Percentiles rank a stretch among this genome's conserved stretches.
phyloP scores from a whole-genome alignment of 2,797 vertebrate genomes.

The Sarcophilus harrisii region DNA sequence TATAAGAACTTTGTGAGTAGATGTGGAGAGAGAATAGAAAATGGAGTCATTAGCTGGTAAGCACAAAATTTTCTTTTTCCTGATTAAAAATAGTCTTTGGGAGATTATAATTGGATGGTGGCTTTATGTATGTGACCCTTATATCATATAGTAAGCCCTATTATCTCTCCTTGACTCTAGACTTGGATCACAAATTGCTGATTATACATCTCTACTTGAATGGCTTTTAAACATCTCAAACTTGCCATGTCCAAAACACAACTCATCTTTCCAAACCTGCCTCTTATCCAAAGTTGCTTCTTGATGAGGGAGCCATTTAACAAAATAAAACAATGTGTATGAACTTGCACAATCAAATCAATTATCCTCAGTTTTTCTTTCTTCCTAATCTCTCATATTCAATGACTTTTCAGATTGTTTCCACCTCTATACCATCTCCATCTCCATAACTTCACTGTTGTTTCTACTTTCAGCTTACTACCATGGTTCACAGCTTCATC shows the following conservation, averaged over 20 bases:
- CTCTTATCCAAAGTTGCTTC: neutral
- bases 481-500: neutral
- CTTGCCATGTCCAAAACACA: neutral
- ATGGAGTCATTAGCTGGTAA: neutral
- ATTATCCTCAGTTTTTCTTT: neutral
- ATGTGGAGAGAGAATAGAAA: neutral
- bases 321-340: neutral
- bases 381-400: neutral
- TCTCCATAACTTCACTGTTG: neutral
- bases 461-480: neutral
- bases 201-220: neutral
- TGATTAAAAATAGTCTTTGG: neutral
- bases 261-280: neutral
- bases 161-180: neutral
- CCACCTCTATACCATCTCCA: neutral
- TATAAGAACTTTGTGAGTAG: neutral
- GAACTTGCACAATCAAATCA: neutral
- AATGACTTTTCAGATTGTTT: neutral
- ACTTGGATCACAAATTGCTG: neutral
- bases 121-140: neutral
- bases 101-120: neutral
- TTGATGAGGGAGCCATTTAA: neutral
- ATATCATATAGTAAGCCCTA: neutral
- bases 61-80: neutral
- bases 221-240: neutral